A percentile compares a stretch with the other conserved stretches of the same genome.
These are phyloP conservation scores for Indicator maculatus DNA, from an alignment of 2,113 vertebrate species.

Conservation along the genomic window DNA sequence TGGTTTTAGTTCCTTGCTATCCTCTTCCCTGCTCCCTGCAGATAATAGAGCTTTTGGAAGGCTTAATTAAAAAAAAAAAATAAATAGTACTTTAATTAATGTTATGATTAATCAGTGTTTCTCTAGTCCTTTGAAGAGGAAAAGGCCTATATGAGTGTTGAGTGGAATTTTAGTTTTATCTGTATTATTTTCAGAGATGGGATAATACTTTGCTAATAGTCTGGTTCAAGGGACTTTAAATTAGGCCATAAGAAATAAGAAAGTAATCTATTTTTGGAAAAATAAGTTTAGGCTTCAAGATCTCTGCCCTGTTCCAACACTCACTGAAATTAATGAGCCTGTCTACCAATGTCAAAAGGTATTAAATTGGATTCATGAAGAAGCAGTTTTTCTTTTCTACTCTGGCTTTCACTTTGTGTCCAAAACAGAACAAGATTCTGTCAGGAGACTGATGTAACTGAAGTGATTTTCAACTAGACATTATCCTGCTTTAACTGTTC, in stretches of 20 bases:
- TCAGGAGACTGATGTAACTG: neutral
- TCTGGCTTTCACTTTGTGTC: neutral
- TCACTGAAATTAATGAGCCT: neutral
- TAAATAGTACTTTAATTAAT: slow-evolving; percentile 16
- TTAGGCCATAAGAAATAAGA: slow-evolving; percentile 48
- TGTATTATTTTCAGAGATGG: slow-evolving; percentile 45
- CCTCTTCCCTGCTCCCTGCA: slow-evolving; percentile 17
- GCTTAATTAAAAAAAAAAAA: neutral
- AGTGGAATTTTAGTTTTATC: slow-evolving; percentile 48
- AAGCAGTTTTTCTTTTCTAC: neutral
- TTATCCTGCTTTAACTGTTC: neutral
- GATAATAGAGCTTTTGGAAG: slow-evolving; percentile 21
- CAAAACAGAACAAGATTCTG: neutral
- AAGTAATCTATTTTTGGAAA: slow-evolving; percentile 35
- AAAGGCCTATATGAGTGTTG: slow-evolving; percentile 10
- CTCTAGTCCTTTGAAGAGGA: slow-evolving; percentile 55
- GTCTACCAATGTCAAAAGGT: neutral
- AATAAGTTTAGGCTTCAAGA: slow-evolving; percentile 19
- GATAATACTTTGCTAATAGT: slow-evolving; percentile 43
- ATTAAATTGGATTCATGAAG: neutral
- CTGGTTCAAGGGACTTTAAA: slow-evolving; percentile 38
- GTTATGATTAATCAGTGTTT: slow-evolving; percentile 55
- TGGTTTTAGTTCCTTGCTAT: slow-evolving; percentile 35
- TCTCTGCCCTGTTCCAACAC: slow-evolving; percentile 5
- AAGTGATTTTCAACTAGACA: neutral